Evolutionary conservation across 2,888 invertebrate species (phyloP), one percentile per base, ranked within the genome.

Genomic region (Holacanthella duospinosa): DNA sequence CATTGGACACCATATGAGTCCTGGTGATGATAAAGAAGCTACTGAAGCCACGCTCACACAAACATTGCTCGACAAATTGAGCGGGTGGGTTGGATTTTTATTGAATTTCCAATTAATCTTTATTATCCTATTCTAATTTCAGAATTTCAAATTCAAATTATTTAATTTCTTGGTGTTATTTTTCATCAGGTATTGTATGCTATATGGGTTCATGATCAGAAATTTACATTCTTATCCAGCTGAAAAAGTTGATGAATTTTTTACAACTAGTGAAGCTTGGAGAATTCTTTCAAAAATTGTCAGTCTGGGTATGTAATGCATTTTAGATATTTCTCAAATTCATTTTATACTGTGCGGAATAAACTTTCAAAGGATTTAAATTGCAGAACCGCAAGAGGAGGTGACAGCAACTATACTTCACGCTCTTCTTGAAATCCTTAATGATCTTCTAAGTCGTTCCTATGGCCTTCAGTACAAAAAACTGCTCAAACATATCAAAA

Each of bases 221-320:
- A 59, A 29, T 61, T 70, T 59, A 2, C 58, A n/a, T n/a, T n/a
- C n/a, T n/a, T n/a, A 66, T 1, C 64, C 66, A 58, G 36, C 63
- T 29, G 64, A 68, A 28, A 27, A 2, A 29, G 70, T 67, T 27
- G 66, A 61, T 28, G 64, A 66, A 27, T 72, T 72, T 61, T 72
- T 69, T 61, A 63, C 71, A n/a, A 27, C 70, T n/a, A 66, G 64
- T 12, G 71, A 70, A 61, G 71, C 68, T 19, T 72, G 72, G 72
- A 61, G 69, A 28, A 71, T 72, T 48, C 44, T 72, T 24, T 55
- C 67, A 26, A 60, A 64, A 6, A 67, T 66, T 1, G 67, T 71
- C 61, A 70, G 64, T 64, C 56, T 72, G n/a, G 67, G 72, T 72
- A 63, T 65, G 61, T 61, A 36, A n/a, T 4, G 6, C 12, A 16